Evolutionary conservation across 2,113 vertebrate species (phyloP).

Genomic region (Tricholaema leucomelas): DNA sequence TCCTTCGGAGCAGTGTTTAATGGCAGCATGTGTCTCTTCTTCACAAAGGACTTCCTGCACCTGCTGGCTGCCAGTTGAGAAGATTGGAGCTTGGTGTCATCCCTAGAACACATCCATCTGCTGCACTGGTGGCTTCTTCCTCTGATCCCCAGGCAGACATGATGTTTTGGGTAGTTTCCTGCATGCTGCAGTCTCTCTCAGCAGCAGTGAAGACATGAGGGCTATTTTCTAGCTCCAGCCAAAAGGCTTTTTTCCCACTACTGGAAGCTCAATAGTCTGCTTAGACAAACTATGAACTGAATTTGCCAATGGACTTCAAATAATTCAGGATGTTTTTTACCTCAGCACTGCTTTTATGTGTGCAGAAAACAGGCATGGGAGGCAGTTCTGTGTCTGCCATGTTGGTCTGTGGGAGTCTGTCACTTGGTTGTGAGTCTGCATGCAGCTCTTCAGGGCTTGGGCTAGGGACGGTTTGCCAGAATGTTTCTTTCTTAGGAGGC

Average conservation of each 20-base stretch:
- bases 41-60: neutral
- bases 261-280: neutral
- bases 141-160: neutral
- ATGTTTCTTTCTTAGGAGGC: neutral
- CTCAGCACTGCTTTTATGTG: neutral
- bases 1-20: neutral
- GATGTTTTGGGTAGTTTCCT: neutral
- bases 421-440: neutral
- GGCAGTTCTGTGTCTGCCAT: conserved; percentile 21
- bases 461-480: neutral
- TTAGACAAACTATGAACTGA: neutral
- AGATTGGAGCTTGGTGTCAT: neutral
- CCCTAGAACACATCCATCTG: neutral
- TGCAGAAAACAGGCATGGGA: neutral
- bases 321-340: neutral
- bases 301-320: neutral
- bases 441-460: neutral
- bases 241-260: neutral
- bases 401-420: neutral
- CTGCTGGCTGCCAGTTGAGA: neutral
- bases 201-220: neutral
- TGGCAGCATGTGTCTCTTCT: neutral
- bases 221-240: neutral
- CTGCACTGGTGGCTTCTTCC: neutral
- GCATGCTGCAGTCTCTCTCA: neutral